A percentile compares a stretch with the other conserved stretches of the same genome.
Evolutionary conservation across 2,888 invertebrate genomes (phyloP).

Genomic region (Chymomyza procnemis): DNA sequence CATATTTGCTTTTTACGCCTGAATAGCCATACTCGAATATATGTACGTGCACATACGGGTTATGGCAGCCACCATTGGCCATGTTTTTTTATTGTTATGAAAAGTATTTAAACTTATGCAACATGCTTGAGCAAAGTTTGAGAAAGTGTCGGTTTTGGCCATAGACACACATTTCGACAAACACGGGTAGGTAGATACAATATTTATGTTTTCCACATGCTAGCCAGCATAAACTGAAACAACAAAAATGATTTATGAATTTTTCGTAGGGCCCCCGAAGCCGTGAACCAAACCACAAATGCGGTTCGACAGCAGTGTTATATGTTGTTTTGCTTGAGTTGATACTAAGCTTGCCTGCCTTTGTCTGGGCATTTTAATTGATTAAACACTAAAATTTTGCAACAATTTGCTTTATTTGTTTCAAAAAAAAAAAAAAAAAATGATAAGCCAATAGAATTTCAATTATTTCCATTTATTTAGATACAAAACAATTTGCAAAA

Average conservation of each 20-base stretch:
- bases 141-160: not conserved
- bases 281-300: slow-evolving; percentile 7
- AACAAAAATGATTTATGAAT: slow-evolving; percentile 45
- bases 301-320: not conserved
- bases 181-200: slow-evolving; percentile 5
- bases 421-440: not conserved
- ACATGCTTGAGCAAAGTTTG: slow-evolving; percentile 25
- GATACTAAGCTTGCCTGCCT: too few relatives aligned
- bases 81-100: slow-evolving; percentile 13
- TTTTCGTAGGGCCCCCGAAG: not conserved
- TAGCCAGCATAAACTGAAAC: not conserved
- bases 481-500: not conserved
- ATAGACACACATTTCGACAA: not conserved
- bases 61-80: not conserved
- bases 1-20: slow-evolving; percentile 36
- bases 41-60: slow-evolving; percentile 15
- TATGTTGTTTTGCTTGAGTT: not conserved
- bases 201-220: slow-evolving; percentile 28
- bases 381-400: not conserved
- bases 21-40: slow-evolving; percentile 32
- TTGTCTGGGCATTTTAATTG: not conserved
- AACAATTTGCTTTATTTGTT: not conserved
- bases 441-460: not conserved
- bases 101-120: slow-evolving; percentile 50
- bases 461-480: not conserved